Evolutionary conservation across 1,140 invertebrate species (phyloP).

Genomic region (Mesaphorura yosii): DNA sequence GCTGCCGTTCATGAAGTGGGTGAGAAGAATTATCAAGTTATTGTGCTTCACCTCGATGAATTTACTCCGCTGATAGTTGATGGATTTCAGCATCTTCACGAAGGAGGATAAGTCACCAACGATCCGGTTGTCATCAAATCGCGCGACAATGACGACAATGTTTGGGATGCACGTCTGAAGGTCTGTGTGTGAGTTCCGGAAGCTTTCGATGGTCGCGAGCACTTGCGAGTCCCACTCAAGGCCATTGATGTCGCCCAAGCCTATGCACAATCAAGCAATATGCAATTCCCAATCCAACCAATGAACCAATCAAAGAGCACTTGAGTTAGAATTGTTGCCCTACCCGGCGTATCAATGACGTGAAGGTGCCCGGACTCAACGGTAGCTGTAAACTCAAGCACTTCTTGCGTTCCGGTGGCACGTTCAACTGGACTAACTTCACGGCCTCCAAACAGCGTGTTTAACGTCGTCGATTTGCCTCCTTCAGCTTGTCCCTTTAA

Average conservation of each 20-base stretch:
- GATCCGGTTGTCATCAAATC: slow-evolving; percentile 12
- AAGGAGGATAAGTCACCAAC: slow-evolving; percentile 6
- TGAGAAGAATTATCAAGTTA: slow-evolving; percentile 6
- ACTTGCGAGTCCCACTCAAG: slow-evolving; percentile 8
- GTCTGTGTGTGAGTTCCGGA: neutral
- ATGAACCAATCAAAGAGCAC: too few species aligned
- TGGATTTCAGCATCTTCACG: slow-evolving; percentile 11
- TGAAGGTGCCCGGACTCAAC: neutral
- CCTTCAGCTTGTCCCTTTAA: neutral
- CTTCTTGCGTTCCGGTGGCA: slow-evolving; percentile 3
- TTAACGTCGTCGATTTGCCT: slow-evolving; percentile 3
- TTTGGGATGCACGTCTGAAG: neutral
- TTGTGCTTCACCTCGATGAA: neutral
- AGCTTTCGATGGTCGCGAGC: neutral
- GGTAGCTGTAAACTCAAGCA: neutral
- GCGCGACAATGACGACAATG: neutral
- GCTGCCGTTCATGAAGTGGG: slow-evolving; percentile 9
- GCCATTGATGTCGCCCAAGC: slow-evolving; percentile 8
- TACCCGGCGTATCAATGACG: slow-evolving; percentile 6
- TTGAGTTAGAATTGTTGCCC: too few species aligned
- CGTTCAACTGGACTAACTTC: slow-evolving; percentile 10
- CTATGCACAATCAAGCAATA: too few species aligned
- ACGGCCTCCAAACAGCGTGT: neutral
- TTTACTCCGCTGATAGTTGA: neutral
- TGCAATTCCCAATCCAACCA: too few species aligned